Evolutionary conservation across 2,113 vertebrate species (phyloP), one percentile per base, ranked within the genome.

Genomic region (Pseudopodoces humilis): DNA sequence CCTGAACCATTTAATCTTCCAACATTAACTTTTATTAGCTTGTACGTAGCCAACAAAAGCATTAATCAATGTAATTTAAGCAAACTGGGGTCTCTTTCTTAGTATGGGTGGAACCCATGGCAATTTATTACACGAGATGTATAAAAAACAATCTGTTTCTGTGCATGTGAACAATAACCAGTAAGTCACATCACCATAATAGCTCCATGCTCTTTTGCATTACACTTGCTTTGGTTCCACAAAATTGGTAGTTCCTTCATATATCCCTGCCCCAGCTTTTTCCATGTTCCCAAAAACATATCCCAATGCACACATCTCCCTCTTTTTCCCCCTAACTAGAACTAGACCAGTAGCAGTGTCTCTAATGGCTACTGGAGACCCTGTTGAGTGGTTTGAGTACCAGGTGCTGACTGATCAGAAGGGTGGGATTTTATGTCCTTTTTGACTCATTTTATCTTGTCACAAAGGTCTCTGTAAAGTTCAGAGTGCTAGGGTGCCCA

Each of bases 1-100:
- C 64, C 59, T 83, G 27, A 85, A 24, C 28, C 46, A 92, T 82
- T 91, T 92, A 2, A 31, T 92, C 86, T 90, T 92, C 19, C 44
- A 82, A 47, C n/a, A 67, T 76, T 78, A 77, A 78, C 25, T 92
- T 91, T 78, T 84, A 77, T 85, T 80, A 88, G 14, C 35, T 74
- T 83, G 33, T 82, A 43, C 53, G 47, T 41, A 91, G 62, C 81
- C 25, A 92, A 21, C 41, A 93, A 91, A 95, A 92, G 24, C 27
- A 85, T 90, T 85, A 22, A 74, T 39, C 25, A 28, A 92, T 0
- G 1, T 80, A 92, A 74, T 56, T 59, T 78, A 75, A 83, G 52
- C 21, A 63, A 96, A 83, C 44, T 75, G 27, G 13, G 25, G 35
- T 55, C n/a, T 83, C 35, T 76, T 83, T 56, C 52, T 75, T 83